A percentile compares a stretch with the other conserved stretches of the same genome.
Evolutionary conservation across 37 sponge, comb jelly and placozoan genomes (phyloP).

Genomic region (Amphimedon queenslandica): DNA sequence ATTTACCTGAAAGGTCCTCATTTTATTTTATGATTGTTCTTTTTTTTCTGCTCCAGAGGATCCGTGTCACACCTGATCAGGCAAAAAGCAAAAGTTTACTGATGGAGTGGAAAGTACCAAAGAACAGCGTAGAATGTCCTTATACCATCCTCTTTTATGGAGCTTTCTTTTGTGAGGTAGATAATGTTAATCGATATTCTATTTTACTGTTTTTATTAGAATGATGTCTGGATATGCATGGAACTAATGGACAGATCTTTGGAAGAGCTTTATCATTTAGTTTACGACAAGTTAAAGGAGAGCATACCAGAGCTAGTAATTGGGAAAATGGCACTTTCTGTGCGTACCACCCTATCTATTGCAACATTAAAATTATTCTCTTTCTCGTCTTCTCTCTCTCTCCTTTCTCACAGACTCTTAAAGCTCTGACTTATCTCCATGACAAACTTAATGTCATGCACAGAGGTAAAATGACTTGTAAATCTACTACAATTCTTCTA

Average conservation of each 20-base stretch:
- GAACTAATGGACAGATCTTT: conserved; percentile 79
- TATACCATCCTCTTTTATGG: conserved; percentile 73
- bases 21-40: background rate
- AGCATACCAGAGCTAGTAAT: conserved; percentile 62
- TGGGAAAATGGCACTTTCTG: conserved; percentile 62
- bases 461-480: conserved; percentile 59
- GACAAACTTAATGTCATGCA: conserved; percentile 74
- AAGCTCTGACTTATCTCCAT: conserved; percentile 80
- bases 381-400: background rate
- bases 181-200: no score
- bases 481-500: background rate
- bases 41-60: no score
- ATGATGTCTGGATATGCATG: conserved; percentile 85
- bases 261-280: conserved; percentile 59
- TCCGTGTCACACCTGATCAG: conserved; percentile 44
- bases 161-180: conserved; percentile 72
- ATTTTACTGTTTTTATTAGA: no score
- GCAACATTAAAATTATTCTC: conserved; percentile 9
- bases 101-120: conserved; percentile 52
- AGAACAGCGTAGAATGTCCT: conserved; percentile 35
- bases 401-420: conserved; percentile 44
- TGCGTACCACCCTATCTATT: no score
- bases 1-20: background rate
- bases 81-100: conserved; percentile 22
- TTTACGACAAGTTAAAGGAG: conserved; percentile 48